Evolutionary conservation across 2,797 vertebrate genomes (phyloP), one percentile per base, ranked within the genome.

Genomic region (Phalanger gymnotis): DNA sequence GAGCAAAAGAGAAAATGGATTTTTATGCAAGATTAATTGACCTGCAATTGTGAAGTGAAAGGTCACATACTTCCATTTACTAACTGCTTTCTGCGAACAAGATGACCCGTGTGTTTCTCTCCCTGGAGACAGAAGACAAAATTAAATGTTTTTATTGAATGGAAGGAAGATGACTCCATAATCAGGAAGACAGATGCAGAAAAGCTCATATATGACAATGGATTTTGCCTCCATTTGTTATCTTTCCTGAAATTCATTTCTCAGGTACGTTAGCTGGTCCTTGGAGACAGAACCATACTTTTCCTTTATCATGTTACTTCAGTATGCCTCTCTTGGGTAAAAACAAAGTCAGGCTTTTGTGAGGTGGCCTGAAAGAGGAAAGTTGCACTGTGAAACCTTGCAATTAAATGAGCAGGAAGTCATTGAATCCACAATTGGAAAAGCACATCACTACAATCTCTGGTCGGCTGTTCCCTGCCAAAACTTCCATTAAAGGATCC

Each of bases 131-230:
- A 96, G 90, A 51, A 90, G 93, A 94, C 94, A 97, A 97, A 98
- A 98, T 97, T 97, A 98, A 98, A 96, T 98, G 96, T 97, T 98
- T 66, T 97, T 97, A 97, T 98, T 98, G 97, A 97, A 96, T 93
- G 96, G 95, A 93, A 97, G 97, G 97, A 97, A 96, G 92, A 97
- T 95, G 96, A 95, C 92, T 94, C 25, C 52, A 93, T 94, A 98
- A 97, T 95, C 54, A 97, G 94, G 5, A 14, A 54, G 19, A 97
- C 94, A 61, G 53, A 96, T 96, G 95, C 95, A 97, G 93, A 92
- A 96, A 95, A 54, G 91, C 91, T 93, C 95, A 94, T 96, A 57
- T 54, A 92, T 90, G 9, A 73, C 93, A 94, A 0, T 52, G 95
- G 97, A 95, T 66, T 81, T 94, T 95, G 52, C 54, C 93, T 96